phyloP scores from a whole-genome alignment of 2,113 vertebrate species.

The Nycticryphes semicollaris region DNA sequence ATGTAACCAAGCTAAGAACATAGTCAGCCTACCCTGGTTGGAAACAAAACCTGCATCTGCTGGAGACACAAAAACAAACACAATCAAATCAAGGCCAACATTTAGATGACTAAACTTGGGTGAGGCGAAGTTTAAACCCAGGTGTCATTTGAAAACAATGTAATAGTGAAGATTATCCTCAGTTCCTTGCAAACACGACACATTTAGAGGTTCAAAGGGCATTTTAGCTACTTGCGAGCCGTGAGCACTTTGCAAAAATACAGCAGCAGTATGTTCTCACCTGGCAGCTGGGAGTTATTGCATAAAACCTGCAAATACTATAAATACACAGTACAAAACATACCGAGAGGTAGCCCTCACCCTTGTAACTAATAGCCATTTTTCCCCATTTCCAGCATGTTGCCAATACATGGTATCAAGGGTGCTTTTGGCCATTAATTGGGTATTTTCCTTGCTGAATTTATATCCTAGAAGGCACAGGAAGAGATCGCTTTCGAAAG shows the following conservation, averaged over 20 bases:
- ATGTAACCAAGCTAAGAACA: background rate
- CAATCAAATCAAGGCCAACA: background rate
- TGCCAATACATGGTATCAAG: background rate
- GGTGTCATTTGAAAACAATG: background rate
- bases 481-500: background rate
- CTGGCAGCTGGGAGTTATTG: background rate
- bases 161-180: background rate
- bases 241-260: background rate
- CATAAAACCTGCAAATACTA: background rate
- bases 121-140: background rate
- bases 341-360: background rate
- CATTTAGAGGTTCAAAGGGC: background rate
- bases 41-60: background rate
- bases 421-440: background rate
- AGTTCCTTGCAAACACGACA: background rate
- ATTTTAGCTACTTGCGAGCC: background rate
- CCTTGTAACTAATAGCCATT: background rate
- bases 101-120: background rate
- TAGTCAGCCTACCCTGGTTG: too few relatives aligned
- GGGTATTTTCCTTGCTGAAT: background rate
- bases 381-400: background rate
- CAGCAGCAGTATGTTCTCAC: background rate
- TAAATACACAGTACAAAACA: background rate
- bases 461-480: background rate
- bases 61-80: background rate